Conservation (phyloP, 92 coral and sea anemone genomes). For the Epizoanthus ramosus region DNA sequence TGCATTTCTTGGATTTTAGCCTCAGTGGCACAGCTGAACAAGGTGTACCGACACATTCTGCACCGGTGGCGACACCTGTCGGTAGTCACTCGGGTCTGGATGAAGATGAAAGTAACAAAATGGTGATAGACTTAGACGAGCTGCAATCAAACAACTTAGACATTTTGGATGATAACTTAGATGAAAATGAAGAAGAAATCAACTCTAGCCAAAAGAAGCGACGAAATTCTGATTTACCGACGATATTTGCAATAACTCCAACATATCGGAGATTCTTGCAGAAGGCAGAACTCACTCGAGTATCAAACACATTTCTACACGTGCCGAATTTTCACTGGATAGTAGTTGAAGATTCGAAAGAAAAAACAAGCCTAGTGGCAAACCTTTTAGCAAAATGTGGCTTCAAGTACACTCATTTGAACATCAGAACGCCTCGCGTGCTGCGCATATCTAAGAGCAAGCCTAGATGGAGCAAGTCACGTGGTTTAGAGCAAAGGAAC, state of each 20-base stretch:
- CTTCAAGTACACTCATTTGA: constrained; percentile 74
- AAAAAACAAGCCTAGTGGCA: constrained; percentile 70
- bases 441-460: constrained; percentile 66
- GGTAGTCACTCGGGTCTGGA: constrained; percentile 31
- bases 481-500: constrained; percentile 91
- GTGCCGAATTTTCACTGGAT: constrained; percentile 90
- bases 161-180: not conserved
- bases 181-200: constrained; percentile 22
- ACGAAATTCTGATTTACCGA: constrained; percentile 65
- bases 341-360: constrained; percentile 79
- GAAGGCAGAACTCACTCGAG: constrained; percentile 88
- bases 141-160: constrained; percentile 21
- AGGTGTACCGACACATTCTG: not conserved
- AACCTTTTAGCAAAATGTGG: constrained; percentile 61
- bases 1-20: constrained; percentile 19
- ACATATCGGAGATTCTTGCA: constrained; percentile 83
- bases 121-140: constrained; percentile 1
- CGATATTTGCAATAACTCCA: constrained; percentile 85
- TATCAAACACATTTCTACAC: constrained; percentile 76
- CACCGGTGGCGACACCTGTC: not conserved
- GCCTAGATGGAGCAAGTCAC: constrained; percentile 85
- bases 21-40: not conserved
- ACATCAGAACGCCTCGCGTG: constrained; percentile 71
- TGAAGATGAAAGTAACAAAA: not conserved
- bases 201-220: constrained; percentile 26